Percentiles rank a stretch among this genome's conserved stretches.
These are phyloP conservation scores for Notoglanidium macrostoma DNA, from an alignment of 2,797 vertebrate species.

Conservation along the genomic window DNA sequence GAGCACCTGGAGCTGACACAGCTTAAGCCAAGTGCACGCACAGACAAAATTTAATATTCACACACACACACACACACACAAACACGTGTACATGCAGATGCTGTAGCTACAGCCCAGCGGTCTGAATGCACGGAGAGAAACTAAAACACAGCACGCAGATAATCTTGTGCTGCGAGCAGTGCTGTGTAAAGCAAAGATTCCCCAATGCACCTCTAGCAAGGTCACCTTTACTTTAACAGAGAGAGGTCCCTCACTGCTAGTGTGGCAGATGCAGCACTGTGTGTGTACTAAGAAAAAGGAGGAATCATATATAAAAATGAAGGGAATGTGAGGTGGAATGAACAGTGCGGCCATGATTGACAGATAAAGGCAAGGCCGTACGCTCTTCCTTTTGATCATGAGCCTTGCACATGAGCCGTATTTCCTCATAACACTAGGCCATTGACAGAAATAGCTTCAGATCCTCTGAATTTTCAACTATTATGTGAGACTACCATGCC, in stretches of 20 bases:
- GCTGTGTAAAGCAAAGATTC: slow-evolving; percentile 31
- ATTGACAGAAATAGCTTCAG: slow-evolving; percentile 44
- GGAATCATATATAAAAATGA: neutral
- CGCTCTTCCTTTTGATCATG: slow-evolving; percentile 47
- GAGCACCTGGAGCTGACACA: slow-evolving; percentile 76
- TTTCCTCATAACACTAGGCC: slow-evolving; percentile 38
- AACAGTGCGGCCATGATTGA: slow-evolving; percentile 17
- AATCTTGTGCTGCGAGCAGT: slow-evolving; percentile 42
- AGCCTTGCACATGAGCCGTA: slow-evolving; percentile 15
- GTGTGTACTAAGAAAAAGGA: neutral
- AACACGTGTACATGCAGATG: slow-evolving; percentile 24
- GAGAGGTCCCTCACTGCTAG: slow-evolving; percentile 28
- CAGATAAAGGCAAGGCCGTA: slow-evolving; percentile 34
- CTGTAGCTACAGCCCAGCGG: slow-evolving; percentile 42
- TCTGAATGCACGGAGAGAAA: slow-evolving; percentile 29
- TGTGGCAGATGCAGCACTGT: slow-evolving; percentile 3
- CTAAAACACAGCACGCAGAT: slow-evolving; percentile 27
- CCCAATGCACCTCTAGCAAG: slow-evolving; percentile 43
- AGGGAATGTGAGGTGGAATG: slow-evolving; percentile 27
- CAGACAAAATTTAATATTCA: slow-evolving; percentile 50
- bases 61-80: slow-evolving; percentile 18
- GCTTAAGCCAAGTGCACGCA: slow-evolving; percentile 56
- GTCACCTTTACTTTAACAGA: slow-evolving; percentile 58
- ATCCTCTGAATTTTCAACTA: slow-evolving; percentile 31
- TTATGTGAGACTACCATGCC: slow-evolving; percentile 33